phyloP scores from a whole-genome alignment of 2,888 invertebrate genomes.

The Thysanoteuthis rhombus region DNA sequence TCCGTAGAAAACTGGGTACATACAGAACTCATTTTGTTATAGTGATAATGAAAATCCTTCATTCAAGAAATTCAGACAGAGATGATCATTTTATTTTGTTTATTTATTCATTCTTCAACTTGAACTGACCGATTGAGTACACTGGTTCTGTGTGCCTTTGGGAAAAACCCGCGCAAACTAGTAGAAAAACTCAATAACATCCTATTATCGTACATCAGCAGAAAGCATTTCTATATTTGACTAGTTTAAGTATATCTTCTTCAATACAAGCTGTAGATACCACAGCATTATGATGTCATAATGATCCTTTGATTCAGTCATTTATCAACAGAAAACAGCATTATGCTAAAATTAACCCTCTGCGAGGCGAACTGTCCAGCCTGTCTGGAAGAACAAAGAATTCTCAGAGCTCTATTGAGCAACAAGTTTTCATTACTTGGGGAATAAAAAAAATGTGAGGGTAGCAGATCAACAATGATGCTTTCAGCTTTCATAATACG shows the following conservation, averaged over 20 bases:
- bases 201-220: not conserved
- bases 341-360: conserved; percentile 1
- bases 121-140: not conserved
- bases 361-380: not conserved
- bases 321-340: not conserved
- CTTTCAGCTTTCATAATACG: not conserved
- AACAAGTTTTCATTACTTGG: not conserved
- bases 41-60: too few species aligned
- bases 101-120: not conserved
- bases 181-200: not conserved
- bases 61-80: too few species aligned
- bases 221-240: not conserved
- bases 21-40: too few species aligned
- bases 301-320: not conserved
- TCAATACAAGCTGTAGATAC: not conserved
- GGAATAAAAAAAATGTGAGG: not conserved
- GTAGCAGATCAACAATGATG: not conserved
- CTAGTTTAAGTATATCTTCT: too few species aligned
- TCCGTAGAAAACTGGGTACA: too few species aligned
- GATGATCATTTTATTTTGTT: too few species aligned
- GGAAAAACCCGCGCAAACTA: not conserved
- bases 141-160: not conserved
- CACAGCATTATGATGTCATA: not conserved
- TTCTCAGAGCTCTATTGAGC: too few species aligned
- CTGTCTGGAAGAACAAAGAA: not conserved